Evolutionary conservation across 2,797 vertebrate species (phyloP).

Genomic region (Meda fulgida): DNA sequence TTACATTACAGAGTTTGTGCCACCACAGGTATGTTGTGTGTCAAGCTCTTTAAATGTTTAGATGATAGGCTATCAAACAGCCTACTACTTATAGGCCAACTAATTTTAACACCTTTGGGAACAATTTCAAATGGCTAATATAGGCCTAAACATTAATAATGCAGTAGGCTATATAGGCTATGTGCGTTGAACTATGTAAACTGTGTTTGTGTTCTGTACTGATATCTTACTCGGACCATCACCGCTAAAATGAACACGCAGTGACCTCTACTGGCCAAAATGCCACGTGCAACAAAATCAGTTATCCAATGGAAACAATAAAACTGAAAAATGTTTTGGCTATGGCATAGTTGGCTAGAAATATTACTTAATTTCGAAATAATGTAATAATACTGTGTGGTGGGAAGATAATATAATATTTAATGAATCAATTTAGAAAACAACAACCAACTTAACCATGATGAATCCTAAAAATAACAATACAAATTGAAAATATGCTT

Average conservation of each 20-base stretch:
- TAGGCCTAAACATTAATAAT: neutral
- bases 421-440: neutral
- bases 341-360: neutral
- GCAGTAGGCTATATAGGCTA: neutral
- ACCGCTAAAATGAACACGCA: neutral
- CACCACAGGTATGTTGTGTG: neutral
- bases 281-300: neutral
- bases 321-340: neutral
- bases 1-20: neutral
- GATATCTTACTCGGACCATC: neutral
- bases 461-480: neutral
- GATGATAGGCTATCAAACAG: neutral
- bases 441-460: neutral
- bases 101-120: neutral
- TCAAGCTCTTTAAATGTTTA: neutral
- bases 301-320: neutral
- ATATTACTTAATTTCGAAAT: neutral
- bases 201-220: neutral
- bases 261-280: neutral
- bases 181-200: neutral
- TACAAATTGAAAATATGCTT: neutral
- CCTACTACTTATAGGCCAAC: no score
- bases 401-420: neutral
- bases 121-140: neutral
- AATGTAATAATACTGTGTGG: neutral